A percentile compares a stretch with the other conserved stretches of the same genome.
Evolutionary conservation across 2,888 invertebrate species (phyloP).

Genomic region (Nebria salina): DNA sequence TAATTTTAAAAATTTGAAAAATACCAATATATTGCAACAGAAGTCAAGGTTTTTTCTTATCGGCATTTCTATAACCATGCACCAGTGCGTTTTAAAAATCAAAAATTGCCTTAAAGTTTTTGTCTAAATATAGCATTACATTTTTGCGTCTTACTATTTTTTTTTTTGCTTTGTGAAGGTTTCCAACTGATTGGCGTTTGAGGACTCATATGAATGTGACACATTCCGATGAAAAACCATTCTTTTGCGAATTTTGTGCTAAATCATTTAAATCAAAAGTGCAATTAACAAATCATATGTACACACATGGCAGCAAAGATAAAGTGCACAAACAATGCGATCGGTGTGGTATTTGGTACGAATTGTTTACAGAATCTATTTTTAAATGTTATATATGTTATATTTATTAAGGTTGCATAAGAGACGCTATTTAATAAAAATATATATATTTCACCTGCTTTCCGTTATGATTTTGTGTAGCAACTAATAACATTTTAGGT

Average conservation of each 20-base stretch:
- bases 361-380: background rate
- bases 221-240: conserved; percentile 33
- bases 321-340: conserved; percentile 37
- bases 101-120: too few relatives aligned
- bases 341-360: conserved; percentile 33
- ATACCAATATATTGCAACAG: too few relatives aligned
- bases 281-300: conserved; percentile 36
- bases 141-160: too few relatives aligned
- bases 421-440: background rate
- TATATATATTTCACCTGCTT: background rate
- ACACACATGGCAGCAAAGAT: conserved; percentile 29
- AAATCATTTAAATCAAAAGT: conserved; percentile 36
- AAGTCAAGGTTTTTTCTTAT: too few relatives aligned
- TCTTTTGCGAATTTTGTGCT: conserved; percentile 31
- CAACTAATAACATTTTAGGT: conserved; percentile 18
- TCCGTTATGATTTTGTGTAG: background rate
- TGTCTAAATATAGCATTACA: too few relatives aligned
- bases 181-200: conserved; percentile 35
- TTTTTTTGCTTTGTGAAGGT: conserved; percentile 16
- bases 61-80: too few relatives aligned
- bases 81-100: too few relatives aligned
- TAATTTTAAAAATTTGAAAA: too few relatives aligned
- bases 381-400: background rate
- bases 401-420: background rate
- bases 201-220: conserved; percentile 33